Evolutionary conservation across 2,888 invertebrate species (phyloP), one percentile per base, ranked within the genome.

Genomic region (Sisyra nigra): DNA sequence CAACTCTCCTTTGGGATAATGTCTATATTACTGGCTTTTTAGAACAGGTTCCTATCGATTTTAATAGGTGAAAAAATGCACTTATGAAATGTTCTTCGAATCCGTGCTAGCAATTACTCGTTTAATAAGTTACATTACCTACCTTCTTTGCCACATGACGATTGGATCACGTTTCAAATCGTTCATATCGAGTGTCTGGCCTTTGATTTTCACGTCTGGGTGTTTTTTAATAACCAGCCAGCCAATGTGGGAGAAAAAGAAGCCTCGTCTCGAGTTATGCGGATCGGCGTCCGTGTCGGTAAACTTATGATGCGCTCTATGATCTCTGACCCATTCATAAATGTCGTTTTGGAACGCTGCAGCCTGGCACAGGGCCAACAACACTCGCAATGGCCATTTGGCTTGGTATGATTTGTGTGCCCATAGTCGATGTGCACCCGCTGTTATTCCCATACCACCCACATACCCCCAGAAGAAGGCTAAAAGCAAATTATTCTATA

Each of bases 211-310:
- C n/a, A 94, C 89, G 47, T 88, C 87, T 34, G 80, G 83, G 59
- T 93, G 93, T 59, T 94, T 94, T 48, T 77, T 74, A 41, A 82
- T 65, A 68, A 92, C 69, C 49, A 94, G 66, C 94, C 94, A 94
- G 15, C 94, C 94, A 58, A 93, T 83, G 61, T 94, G 94, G 0
- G 91, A 80, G 65, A 93, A 94, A 69, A 94, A 93, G 68, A 94
- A 92, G 1, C 94, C 96, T 47, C 91, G 69, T 30, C 69, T 70
- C 0, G 86, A 78, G 55, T 91, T 91, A 60, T 92, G 91, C 0
- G 91, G 92, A 62, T 92, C 91, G 0, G 89, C 91, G 55, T 89
- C 76, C 0, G 88, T 88, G 54, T 85, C 85, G 15, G 82, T 81
- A 62, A 81, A 92, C 63, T 91, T 91, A 61, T 92, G 92, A 60